A percentile compares a stretch with the other conserved stretches of the same genome.
phyloP scores from a whole-genome alignment of 2,888 invertebrate species.

The Cremastobaeus sp. region DNA sequence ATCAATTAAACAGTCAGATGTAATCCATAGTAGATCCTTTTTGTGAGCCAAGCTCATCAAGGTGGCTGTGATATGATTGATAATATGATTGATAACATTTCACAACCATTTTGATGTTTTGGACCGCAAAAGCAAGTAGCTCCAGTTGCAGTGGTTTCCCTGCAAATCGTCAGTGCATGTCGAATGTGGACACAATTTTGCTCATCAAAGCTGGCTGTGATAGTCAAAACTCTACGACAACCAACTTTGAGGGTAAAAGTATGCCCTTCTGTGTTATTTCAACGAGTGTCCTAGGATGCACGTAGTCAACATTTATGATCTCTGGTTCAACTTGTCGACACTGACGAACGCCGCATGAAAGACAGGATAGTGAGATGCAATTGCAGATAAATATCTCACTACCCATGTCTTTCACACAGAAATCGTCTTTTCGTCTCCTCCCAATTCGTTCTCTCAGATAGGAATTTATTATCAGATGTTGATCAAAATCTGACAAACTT shows the following conservation, averaged over 20 bases:
- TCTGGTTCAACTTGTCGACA: slow-evolving; percentile 15
- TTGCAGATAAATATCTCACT: slow-evolving; percentile 91
- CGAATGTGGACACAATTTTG: slow-evolving; percentile 82
- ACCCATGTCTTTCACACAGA: slow-evolving; percentile 97
- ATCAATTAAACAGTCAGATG: not conserved
- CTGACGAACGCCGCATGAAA: slow-evolving; percentile 88
- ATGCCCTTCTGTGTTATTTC: slow-evolving; percentile 69
- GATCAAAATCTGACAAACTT: not conserved
- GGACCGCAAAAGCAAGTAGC: slow-evolving; percentile 79
- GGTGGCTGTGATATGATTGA: slow-evolving; percentile 97
- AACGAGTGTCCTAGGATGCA: not conserved
- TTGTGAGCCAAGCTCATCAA: slow-evolving; percentile 90
- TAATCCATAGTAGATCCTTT: slow-evolving; percentile 69
- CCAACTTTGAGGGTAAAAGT: slow-evolving; percentile 88
- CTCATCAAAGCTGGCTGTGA: slow-evolving; percentile 98
- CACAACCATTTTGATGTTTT: slow-evolving; percentile 93
- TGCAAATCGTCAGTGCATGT: slow-evolving; percentile 46
- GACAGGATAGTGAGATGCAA: slow-evolving; percentile 98
- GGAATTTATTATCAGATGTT: not conserved
- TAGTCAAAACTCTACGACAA: slow-evolving; percentile 88
- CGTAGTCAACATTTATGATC: not conserved
- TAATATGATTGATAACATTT: slow-evolving; percentile 88
- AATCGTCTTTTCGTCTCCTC: slow-evolving; percentile 71
- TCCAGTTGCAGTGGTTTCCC: not conserved
- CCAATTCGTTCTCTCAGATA: not conserved